phyloP scores from a whole-genome alignment of 2,797 vertebrate genomes.

The Echiichthys vipera region DNA sequence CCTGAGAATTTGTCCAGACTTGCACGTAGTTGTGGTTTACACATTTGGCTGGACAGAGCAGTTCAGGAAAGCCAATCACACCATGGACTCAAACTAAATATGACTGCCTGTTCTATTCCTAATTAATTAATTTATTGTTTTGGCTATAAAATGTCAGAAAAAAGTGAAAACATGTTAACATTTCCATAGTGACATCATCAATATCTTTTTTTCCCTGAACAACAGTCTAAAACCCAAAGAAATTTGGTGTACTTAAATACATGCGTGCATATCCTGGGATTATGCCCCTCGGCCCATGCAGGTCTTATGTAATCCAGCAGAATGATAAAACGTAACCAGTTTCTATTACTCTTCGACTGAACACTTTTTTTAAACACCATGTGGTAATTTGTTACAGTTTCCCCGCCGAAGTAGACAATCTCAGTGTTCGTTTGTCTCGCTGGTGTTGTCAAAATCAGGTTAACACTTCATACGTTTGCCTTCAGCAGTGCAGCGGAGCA shows the following conservation, averaged over 20 bases:
- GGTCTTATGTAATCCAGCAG: not conserved
- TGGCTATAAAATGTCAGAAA: too few relatives aligned
- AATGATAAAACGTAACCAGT: too few relatives aligned
- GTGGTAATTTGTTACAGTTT: conserved; percentile 10
- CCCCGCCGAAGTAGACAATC: not conserved
- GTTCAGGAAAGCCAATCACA: not conserved
- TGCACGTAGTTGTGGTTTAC: not conserved
- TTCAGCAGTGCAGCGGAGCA: conserved; percentile 46
- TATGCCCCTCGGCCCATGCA: too few relatives aligned
- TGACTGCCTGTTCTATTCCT: too few relatives aligned
- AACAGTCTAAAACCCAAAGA: too few relatives aligned
- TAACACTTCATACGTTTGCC: conserved; percentile 38
- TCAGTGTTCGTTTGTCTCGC: not conserved
- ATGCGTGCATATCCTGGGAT: too few relatives aligned
- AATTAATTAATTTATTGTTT: too few relatives aligned
- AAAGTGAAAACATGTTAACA: too few relatives aligned
- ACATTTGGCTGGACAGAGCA: not conserved
- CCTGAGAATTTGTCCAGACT: not conserved
- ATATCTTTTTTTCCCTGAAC: too few relatives aligned
- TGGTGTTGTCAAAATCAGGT: conserved; percentile 19
- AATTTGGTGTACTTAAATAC: too few relatives aligned
- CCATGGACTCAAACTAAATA: not conserved
- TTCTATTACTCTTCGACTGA: not conserved
- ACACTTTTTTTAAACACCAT: not conserved
- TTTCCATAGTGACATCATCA: too few relatives aligned